Evolutionary conservation across 2,888 invertebrate genomes (phyloP).

Genomic region (Tiphia femorata): DNA sequence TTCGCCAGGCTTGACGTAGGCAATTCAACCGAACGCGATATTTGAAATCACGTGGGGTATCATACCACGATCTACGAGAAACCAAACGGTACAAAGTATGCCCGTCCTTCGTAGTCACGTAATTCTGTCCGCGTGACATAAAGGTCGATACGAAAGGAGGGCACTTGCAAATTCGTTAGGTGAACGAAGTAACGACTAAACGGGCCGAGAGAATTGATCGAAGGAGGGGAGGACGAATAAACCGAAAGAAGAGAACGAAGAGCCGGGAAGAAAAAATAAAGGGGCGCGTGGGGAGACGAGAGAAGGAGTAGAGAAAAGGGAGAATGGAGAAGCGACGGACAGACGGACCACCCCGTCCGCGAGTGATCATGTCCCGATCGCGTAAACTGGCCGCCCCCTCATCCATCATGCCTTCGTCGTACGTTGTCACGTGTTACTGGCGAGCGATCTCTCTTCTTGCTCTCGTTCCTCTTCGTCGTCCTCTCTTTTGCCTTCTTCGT

Average conservation of each 20-base stretch:
- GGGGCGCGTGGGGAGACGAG: slow-evolving; percentile 27
- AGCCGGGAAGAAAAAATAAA: background rate
- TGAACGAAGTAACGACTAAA: too few relatives aligned
- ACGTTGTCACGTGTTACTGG: slow-evolving; percentile 59
- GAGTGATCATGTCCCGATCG: slow-evolving; percentile 66
- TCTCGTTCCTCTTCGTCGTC: slow-evolving; percentile 7
- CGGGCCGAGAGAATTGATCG: slow-evolving; percentile 7
- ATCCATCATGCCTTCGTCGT: slow-evolving; percentile 66
- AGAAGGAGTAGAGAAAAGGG: slow-evolving; percentile 7
- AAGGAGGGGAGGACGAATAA: slow-evolving; percentile 15
- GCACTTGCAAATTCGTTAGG: too few relatives aligned
- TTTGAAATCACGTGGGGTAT: too few relatives aligned
- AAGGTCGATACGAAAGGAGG: too few relatives aligned
- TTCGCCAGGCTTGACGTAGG: too few relatives aligned
- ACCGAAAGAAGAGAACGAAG: too few relatives aligned
- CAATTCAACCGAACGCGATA: too few relatives aligned
- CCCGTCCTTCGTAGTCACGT: too few relatives aligned
- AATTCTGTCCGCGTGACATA: too few relatives aligned
- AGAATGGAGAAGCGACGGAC: slow-evolving; percentile 27
- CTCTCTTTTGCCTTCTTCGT: slow-evolving; percentile 15
- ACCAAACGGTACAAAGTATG: too few relatives aligned
- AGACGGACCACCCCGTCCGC: slow-evolving; percentile 65
- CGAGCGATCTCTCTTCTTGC: slow-evolving; percentile 21
- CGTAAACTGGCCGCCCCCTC: slow-evolving; percentile 68
- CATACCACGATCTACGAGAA: too few relatives aligned